These are phyloP conservation scores for Drosophila parvula DNA, from an alignment of 1,140 invertebrate species.

Conservation along the genomic window DNA sequence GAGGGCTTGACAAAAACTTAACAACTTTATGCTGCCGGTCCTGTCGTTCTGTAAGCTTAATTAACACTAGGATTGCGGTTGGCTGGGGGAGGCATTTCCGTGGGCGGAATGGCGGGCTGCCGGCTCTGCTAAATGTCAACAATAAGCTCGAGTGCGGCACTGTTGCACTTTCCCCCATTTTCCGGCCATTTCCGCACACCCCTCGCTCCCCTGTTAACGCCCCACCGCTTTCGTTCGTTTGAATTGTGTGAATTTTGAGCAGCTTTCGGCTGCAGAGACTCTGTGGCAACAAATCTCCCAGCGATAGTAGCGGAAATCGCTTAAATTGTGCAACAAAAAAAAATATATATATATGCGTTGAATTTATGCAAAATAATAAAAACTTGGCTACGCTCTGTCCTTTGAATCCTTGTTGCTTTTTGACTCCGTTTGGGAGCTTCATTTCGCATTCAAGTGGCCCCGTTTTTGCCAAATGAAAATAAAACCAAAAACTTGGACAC, in stretches of 20 bases:
- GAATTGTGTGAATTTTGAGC: conserved; percentile 56
- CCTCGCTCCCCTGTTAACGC: background rate
- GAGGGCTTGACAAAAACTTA: conserved; percentile 60
- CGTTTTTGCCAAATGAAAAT: conserved; percentile 68
- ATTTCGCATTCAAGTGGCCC: conserved; percentile 79
- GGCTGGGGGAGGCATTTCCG: conserved; percentile 12
- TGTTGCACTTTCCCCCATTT: conserved; percentile 45
- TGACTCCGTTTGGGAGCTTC: conserved; percentile 47
- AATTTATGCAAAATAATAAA: conserved; percentile 65
- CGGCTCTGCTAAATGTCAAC: conserved; percentile 50
- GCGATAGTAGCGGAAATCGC: conserved; percentile 52
- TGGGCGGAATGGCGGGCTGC: conserved; percentile 12
- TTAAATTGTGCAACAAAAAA: conserved; percentile 53
- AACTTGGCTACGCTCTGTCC: conserved; percentile 25
- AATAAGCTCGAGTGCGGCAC: conserved; percentile 49
- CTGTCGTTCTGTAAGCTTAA: conserved; percentile 59
- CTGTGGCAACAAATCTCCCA: conserved; percentile 52
- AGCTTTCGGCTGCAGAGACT: conserved; percentile 46
- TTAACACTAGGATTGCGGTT: conserved; percentile 58
- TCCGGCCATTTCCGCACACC: conserved; percentile 14
- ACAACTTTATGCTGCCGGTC: conserved; percentile 71
- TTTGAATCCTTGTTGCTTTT: conserved; percentile 19
- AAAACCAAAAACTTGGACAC: conserved; percentile 57
- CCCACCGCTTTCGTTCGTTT: conserved; percentile 21
- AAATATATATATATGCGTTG: conserved; percentile 11